These are phyloP conservation scores for Pseudopleuronectes americanus DNA, from an alignment of 2,797 vertebrate genomes.

Conservation along the genomic window DNA sequence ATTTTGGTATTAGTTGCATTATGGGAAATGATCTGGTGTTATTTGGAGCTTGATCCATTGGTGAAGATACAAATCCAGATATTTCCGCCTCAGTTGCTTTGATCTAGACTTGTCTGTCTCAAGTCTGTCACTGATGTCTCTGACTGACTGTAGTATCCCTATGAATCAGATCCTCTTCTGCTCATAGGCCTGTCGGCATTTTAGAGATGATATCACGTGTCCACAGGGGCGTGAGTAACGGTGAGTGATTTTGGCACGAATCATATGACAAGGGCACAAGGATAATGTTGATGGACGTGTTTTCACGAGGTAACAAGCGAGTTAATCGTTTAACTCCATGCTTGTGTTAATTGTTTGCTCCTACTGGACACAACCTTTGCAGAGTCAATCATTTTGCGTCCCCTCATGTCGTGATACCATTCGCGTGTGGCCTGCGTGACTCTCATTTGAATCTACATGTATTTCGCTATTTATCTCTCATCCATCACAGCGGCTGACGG, in stretches of 20 bases:
- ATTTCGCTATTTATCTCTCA: slow-evolving; percentile 56
- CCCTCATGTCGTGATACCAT: slow-evolving; percentile 1
- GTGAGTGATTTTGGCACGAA: neutral
- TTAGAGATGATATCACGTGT: too few relatives aligned
- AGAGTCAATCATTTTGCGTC: neutral
- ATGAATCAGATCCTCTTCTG: neutral
- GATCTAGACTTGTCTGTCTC: neutral
- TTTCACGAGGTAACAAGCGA: neutral
- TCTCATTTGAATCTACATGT: slow-evolving; percentile 57
- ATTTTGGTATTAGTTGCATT: neutral
- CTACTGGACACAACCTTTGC: neutral
- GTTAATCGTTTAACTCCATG: neutral
- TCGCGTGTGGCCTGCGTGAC: slow-evolving; percentile 2
- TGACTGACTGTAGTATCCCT: neutral
- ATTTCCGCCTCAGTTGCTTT: neutral
- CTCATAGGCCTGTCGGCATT: neutral
- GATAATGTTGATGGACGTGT: neutral
- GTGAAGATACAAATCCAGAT: neutral
- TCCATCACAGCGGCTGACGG: slow-evolving; percentile 47
- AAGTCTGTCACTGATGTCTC: neutral
- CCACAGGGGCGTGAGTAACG: neutral
- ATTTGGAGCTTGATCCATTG: neutral
- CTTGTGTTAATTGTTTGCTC: neutral
- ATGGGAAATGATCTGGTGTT: neutral
- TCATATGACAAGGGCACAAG: neutral